Base-by-base conservation (phyloP, 2,113 vertebrate species). In the Chaetorhynchus papuensis region DNA sequence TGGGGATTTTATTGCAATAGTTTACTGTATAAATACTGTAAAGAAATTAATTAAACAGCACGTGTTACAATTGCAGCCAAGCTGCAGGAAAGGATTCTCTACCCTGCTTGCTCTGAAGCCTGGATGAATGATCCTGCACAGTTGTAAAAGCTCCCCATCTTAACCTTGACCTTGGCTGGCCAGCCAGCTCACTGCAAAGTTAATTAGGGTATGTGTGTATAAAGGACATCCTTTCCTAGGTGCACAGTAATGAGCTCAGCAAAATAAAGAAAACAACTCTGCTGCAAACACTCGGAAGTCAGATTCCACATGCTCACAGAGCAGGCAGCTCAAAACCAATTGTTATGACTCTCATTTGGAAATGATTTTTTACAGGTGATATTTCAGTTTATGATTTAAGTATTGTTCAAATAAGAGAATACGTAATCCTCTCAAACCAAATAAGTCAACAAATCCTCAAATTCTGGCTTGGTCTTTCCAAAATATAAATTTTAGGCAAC, bases 171-270 rank as follows among this genome's bases (percentile, higher is more conserved):
- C 90, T 87, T 64, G 66, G 26, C 83, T 77, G 63, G 30, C 23
- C 44, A 80, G 70, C 4, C 63, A 88, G 88, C 90, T 89, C 75
- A 10, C 72, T 81, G 72, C 52, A 42, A 66, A 68, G 52, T 44
- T 69, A 39, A 57, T 59, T 30, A 71, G 61, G 27, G 23, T 18
- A 57, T 0, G 0, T 28, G 63, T 0, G 0, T 20, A 24, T 37
- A 41, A 69, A 93, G 71, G 59, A 78, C 71, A 86, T 59, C 56
- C 76, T 61, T 60, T 78, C 85, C 88, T 53, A 53, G 79, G 52
- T 61, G 68, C 64, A 71, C 88, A 71, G 4, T 4, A 74, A 83
- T 14, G 44, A 92, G 64, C 71, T 88, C 90, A 94, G 90, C 76
- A 92, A 86, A 96, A 87, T 5, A 63, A 88, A 80, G 87, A 72